Percentiles rank a stretch among this genome's conserved stretches.
These are phyloP conservation scores for Tethea ocularis DNA, from an alignment of 2,888 invertebrate genomes.

Conservation along the genomic window DNA sequence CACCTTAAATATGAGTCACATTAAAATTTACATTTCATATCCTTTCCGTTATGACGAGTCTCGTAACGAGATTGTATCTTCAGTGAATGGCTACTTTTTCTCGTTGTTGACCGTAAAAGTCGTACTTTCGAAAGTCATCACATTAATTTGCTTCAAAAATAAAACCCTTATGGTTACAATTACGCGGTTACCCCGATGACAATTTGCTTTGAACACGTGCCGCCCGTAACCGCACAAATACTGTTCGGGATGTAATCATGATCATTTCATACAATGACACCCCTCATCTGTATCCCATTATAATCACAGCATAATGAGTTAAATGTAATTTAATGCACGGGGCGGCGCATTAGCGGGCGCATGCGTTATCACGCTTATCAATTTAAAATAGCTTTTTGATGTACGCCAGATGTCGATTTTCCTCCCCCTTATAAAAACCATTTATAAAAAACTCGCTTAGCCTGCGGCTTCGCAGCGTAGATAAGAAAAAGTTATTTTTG, in stretches of 20 bases:
- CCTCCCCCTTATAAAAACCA: conserved; percentile 41
- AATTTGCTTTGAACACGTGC: conserved; percentile 66
- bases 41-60: conserved; percentile 41
- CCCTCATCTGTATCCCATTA: conserved; percentile 51
- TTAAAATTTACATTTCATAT: conserved; percentile 41
- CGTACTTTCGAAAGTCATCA: conserved; percentile 50
- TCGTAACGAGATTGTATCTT: conserved; percentile 46
- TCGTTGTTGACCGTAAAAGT: conserved; percentile 55
- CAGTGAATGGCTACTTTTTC: conserved; percentile 45
- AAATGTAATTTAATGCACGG: conserved; percentile 71
- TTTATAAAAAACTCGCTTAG: conserved; percentile 10
- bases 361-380: conserved; percentile 76
- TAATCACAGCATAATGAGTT: conserved; percentile 70
- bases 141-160: conserved; percentile 37
- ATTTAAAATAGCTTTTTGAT: conserved; percentile 71
- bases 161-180: conserved; percentile 42
- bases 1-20: conserved; percentile 34
- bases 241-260: conserved; percentile 44
- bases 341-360: conserved; percentile 71
- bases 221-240: conserved; percentile 38
- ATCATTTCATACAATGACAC: conserved; percentile 47
- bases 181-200: conserved; percentile 47
- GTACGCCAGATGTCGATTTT: conserved; percentile 67
- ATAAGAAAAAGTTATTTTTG: background rate
- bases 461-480: background rate